Evolutionary conservation across 2,113 vertebrate species (phyloP).

Genomic region (Scopus umbretta): DNA sequence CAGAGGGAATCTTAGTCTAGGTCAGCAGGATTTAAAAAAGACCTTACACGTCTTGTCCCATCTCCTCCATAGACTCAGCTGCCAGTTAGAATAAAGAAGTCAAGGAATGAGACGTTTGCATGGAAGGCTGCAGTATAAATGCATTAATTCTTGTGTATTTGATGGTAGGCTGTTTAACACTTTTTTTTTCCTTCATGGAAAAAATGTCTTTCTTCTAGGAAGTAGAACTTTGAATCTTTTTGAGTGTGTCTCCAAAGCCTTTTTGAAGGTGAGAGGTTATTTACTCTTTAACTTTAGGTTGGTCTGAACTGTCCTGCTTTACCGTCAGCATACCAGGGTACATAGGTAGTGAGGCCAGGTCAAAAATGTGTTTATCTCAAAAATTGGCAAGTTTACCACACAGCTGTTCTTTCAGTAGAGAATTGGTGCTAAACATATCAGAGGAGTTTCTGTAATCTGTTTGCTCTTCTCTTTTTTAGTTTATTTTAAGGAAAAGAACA

Average conservation of each 20-base stretch:
- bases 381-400: background rate
- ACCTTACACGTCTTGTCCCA: background rate
- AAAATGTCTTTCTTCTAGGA: background rate
- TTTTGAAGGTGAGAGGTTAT: background rate
- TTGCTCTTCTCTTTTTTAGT: background rate
- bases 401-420: background rate
- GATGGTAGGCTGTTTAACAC: background rate
- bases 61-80: background rate
- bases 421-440: background rate
- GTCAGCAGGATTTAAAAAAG: background rate
- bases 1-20: background rate
- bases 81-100: background rate
- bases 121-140: background rate
- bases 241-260: background rate
- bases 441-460: background rate
- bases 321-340: background rate
- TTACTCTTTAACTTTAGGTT: background rate
- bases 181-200: background rate
- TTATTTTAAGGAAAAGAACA: background rate
- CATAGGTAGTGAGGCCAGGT: background rate
- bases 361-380: background rate
- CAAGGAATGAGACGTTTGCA: background rate
- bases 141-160: background rate
- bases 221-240: background rate
- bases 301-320: background rate